Percentiles rank a stretch among this genome's conserved stretches.
Conservation (phyloP, 2,888 invertebrate species). For the Epinotia demarniana region DNA sequence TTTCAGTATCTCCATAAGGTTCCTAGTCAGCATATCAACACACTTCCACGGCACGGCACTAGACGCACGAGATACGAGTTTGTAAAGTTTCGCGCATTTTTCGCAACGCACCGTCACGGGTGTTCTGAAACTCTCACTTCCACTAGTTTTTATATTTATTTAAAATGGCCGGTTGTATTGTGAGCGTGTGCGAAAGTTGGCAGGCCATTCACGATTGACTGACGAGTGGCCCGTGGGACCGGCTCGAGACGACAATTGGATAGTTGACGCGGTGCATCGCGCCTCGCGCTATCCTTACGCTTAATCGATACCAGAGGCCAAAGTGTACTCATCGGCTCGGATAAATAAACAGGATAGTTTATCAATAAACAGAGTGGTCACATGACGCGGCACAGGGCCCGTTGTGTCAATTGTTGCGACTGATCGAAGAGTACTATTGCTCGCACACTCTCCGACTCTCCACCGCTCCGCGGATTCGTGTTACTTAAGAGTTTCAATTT, state of each 20-base stretch:
- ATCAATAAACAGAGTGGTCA: slow-evolving; percentile 31
- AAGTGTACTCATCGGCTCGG: slow-evolving; percentile 23
- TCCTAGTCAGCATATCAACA: slow-evolving; percentile 61
- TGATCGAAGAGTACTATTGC: slow-evolving; percentile 5
- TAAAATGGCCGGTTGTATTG: slow-evolving; percentile 46
- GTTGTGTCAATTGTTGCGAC: background rate
- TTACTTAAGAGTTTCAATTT: slow-evolving; percentile 7
- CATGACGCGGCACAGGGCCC: slow-evolving; percentile 15
- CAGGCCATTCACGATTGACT: slow-evolving; percentile 64
- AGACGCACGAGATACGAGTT: slow-evolving; percentile 40
- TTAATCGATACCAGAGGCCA: slow-evolving; percentile 42
- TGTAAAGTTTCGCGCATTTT: slow-evolving; percentile 32
- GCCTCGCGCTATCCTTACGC: slow-evolving; percentile 26
- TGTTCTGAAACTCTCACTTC: slow-evolving; percentile 46
- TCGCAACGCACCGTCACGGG: slow-evolving; percentile 40
- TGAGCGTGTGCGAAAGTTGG: slow-evolving; percentile 70
- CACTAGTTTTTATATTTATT: slow-evolving; percentile 48
- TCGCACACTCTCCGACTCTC: background rate
- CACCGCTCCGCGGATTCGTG: background rate
- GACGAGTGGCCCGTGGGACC: slow-evolving; percentile 59
- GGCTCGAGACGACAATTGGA: slow-evolving; percentile 61
- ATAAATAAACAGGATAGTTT: slow-evolving; percentile 40
- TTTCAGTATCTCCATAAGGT: slow-evolving; percentile 66
- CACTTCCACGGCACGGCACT: slow-evolving; percentile 37
- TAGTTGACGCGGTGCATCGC: slow-evolving; percentile 45